A percentile compares a stretch with the other conserved stretches of the same genome.
These are phyloP conservation scores for Troides helena DNA, from an alignment of 2,888 invertebrate species.

Conservation along the genomic window DNA sequence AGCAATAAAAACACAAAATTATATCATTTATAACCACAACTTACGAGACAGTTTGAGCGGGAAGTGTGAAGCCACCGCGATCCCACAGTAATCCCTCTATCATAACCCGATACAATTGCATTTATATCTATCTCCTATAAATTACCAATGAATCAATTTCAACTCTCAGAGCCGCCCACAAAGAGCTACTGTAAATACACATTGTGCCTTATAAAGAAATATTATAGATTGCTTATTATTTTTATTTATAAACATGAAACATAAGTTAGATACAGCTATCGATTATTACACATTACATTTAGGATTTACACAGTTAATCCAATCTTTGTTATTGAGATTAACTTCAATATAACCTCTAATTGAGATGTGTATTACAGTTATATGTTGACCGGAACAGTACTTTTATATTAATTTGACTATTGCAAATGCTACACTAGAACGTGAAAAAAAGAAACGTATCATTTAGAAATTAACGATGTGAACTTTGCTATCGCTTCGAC, in stretches of 20 bases:
- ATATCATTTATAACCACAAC: conserved; percentile 49
- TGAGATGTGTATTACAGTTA: no score
- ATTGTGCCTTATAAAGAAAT: background rate
- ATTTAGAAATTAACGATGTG: conserved; percentile 5
- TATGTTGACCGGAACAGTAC: no score
- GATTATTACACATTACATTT: no score
- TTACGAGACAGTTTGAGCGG: conserved; percentile 48
- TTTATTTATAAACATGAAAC: no score
- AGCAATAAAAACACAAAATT: background rate
- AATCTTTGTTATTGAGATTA: no score
- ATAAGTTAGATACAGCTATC: no score
- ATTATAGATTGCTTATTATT: background rate
- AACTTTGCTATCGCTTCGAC: conserved; percentile 8
- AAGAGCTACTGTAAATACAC: background rate
- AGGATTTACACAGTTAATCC: no score
- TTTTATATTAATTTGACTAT: no score
- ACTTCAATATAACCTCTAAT: no score
- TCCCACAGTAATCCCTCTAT: conserved; percentile 60
- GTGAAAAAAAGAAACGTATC: background rate
- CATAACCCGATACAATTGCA: conserved; percentile 48
- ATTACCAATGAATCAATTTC: conserved; percentile 9
- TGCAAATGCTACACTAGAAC: no score
- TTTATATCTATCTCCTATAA: conserved; percentile 42
- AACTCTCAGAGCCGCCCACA: conserved; percentile 1
- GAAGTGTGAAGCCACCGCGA: conserved; percentile 59